Percentiles rank a stretch among this genome's conserved stretches.
phyloP scores from a whole-genome alignment of 2,113 vertebrate genomes.

The Forbesichthys agassizii region DNA sequence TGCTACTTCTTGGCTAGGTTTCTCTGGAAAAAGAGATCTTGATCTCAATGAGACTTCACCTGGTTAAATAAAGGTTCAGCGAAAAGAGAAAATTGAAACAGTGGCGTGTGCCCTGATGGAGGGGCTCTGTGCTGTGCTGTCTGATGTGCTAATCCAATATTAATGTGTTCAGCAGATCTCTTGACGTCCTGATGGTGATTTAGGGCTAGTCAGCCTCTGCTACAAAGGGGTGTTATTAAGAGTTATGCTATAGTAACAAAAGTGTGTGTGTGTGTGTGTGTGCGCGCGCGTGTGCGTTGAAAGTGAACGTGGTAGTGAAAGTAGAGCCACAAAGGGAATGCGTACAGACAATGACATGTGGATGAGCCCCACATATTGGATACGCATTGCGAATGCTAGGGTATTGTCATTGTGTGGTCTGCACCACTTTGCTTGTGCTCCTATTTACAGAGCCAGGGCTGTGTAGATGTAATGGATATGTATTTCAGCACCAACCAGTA shows the following conservation, averaged over 20 bases:
- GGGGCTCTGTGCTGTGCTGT: not conserved
- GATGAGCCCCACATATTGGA: conserved; percentile 1
- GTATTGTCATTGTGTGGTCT: too few species aligned
- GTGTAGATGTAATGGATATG: not conserved
- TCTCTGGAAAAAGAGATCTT: too few species aligned
- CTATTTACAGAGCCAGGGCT: too few species aligned
- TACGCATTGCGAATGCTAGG: too few species aligned
- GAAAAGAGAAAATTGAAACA: too few species aligned
- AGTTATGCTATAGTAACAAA: conserved; percentile 33
- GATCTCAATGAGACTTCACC: too few species aligned
- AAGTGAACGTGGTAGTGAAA: conserved; percentile 32
- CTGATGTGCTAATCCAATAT: conserved; percentile 22
- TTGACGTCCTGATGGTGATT: conserved; percentile 27
- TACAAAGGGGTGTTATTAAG: conserved; percentile 38
- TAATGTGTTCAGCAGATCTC: conserved; percentile 17
- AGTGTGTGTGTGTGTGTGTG: not conserved
- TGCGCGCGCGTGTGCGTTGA: conserved; percentile 15
- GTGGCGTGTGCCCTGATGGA: not conserved
- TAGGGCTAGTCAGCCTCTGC: conserved; percentile 25
- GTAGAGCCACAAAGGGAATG: not conserved
- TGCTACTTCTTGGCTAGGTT: too few species aligned
- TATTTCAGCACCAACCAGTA: not conserved
- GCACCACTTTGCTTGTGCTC: too few species aligned
- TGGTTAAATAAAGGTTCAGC: too few species aligned
- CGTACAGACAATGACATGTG: not conserved